A percentile compares a stretch with the other conserved stretches of the same genome.
These are phyloP conservation scores for Siphonodentalium dalli DNA, from an alignment of 2,888 invertebrate genomes.

Conservation along the genomic window DNA sequence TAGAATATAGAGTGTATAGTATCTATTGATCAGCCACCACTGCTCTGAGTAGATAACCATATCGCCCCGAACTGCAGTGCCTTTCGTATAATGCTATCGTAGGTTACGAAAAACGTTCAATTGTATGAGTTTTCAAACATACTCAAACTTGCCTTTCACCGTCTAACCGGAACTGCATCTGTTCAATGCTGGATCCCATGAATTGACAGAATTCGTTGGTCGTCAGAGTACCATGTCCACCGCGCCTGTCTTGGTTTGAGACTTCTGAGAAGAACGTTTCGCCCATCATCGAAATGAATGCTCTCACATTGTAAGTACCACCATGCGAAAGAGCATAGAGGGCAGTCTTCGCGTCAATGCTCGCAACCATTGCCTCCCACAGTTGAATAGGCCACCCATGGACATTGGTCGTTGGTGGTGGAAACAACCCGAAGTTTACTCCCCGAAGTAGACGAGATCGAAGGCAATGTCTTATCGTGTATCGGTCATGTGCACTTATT, in stretches of 20 bases:
- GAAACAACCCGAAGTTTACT: conserved; percentile 10
- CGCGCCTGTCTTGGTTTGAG: conserved; percentile 3
- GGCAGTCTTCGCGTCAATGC: conserved; percentile 15
- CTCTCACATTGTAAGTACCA: conserved; percentile 16
- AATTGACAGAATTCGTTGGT: conserved; percentile 18
- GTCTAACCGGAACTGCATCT: conserved; percentile 24
- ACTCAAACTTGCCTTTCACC: conserved; percentile 14
- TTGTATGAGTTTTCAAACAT: too few relatives aligned
- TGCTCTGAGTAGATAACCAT: too few relatives aligned
- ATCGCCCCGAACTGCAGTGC: too few relatives aligned
- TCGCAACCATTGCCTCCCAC: conserved; percentile 21
- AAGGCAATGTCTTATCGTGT: conserved; percentile 6
- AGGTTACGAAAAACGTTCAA: too few relatives aligned
- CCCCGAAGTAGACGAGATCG: conserved; percentile 10
- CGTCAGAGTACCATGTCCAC: conserved; percentile 19
- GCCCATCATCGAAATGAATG: conserved; percentile 21
- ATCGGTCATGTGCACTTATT: conserved; percentile 6
- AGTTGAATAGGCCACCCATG: conserved; percentile 23
- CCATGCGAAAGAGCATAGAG: conserved; percentile 8
- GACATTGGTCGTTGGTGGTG: conserved; percentile 13
- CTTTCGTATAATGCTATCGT: too few relatives aligned
- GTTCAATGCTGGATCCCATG: conserved; percentile 18
- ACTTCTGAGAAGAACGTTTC: conserved; percentile 23
- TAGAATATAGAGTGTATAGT: too few relatives aligned
- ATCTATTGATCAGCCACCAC: too few relatives aligned